A percentile compares a stretch with the other conserved stretches of the same genome.
Conservation (phyloP, 2,888 invertebrate genomes). For the Chymomyza caudatula region DNA sequence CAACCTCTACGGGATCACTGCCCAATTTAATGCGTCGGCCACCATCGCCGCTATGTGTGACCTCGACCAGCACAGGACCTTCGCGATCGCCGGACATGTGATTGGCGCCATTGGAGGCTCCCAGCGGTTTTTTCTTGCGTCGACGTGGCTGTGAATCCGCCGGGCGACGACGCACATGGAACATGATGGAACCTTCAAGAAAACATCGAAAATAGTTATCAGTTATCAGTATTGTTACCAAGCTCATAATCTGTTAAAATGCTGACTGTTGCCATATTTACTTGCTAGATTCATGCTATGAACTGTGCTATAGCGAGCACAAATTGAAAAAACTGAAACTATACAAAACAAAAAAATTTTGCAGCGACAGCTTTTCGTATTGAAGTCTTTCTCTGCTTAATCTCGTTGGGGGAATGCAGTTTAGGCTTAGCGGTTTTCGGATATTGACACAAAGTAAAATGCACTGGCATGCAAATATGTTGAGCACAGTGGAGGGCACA, state of each 20-base stretch:
- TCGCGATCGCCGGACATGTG: conserved; percentile 81
- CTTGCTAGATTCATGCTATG: conserved; percentile 31
- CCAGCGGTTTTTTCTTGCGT: conserved; percentile 88
- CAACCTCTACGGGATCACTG: conserved; percentile 85
- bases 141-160: conserved; percentile 93
- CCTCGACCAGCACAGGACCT: conserved; percentile 84
- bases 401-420: conserved; percentile 35
- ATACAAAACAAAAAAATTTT: conserved; percentile 1
- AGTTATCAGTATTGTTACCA: too few relatives aligned
- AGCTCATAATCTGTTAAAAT: neutral
- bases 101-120: conserved; percentile 79
- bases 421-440: conserved; percentile 22
- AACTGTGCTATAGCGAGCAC: neutral
- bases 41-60: conserved; percentile 80
- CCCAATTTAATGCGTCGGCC: conserved; percentile 83
- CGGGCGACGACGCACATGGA: conserved; percentile 95
- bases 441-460: neutral
- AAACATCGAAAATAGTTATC: conserved; percentile 8
- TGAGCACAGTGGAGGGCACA: conserved; percentile 37
- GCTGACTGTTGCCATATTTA: conserved; percentile 10
- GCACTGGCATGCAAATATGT: conserved; percentile 25
- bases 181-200: conserved; percentile 93
- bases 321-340: neutral
- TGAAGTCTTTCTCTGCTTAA: conserved; percentile 34
- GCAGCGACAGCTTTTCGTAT: conserved; percentile 8